Base-by-base conservation (phyloP, 1,140 invertebrate species). In the Archivesica marissinica region DNA sequence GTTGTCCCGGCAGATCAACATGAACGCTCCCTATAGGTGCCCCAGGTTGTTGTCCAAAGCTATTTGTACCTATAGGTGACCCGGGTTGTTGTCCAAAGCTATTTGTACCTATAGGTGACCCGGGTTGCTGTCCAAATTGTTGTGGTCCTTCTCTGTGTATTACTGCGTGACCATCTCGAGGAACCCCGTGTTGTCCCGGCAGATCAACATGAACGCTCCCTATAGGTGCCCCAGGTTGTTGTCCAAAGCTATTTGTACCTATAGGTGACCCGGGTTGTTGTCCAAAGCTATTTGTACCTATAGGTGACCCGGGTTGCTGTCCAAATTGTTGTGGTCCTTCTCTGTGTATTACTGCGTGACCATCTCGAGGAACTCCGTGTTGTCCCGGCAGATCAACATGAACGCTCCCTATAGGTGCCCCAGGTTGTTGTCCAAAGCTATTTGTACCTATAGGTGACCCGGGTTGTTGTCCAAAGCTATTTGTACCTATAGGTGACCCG, bases 311-410 rank as follows among this genome's bases (percentile, higher is more conserved):
- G n/a, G 68, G 41, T 11, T 52, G 44, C 0, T 17, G 11, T 47
- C 50, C n/a, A n/a, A 35, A 20, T 4, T 17, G 74, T 17, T 76
- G 56, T 1, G 50, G 50, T 20, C 59, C 50, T 25, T 76, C 50
- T 15, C 74, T 52, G 20, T 50, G 74, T 33, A 76, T 38, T 20
- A 56, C 74, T 9, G 59, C 47, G 20, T 76, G 74, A 64, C 30
- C 30, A 17, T 52, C 17, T 52, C 50, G 17, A 52, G 17, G 50
- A 7, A 52, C 50, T 23, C 4, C 17, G 17, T 15, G 23, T n/a
- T n/a, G n/a, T n/a, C n/a, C 50, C 17, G 50, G 50, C 17, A 52
- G 23, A 23, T 20, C 2, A 20, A 7, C 25, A 7, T 20, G n/a
- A n/a, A n/a, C 50, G 17, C 4, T 52, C 3, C 25, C 17, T 4